These are phyloP conservation scores for Elephantulus edwardii DNA, from an alignment of 2,113 vertebrate species.

Conservation along the genomic window DNA sequence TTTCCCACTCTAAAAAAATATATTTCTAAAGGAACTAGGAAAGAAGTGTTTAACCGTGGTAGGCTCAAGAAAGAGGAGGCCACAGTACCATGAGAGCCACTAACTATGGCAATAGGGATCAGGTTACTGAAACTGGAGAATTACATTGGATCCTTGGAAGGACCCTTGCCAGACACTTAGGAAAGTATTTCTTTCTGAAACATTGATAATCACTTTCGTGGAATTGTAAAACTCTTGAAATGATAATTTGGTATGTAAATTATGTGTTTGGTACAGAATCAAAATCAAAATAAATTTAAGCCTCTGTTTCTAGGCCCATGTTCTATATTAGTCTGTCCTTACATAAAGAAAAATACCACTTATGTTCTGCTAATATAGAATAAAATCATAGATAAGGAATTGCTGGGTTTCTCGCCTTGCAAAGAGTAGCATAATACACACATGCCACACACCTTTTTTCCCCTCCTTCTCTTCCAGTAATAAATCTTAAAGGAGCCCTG, in stretches of 20 bases:
- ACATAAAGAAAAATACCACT: not conserved
- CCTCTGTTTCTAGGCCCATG: slow-evolving; percentile 30
- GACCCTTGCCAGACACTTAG: not conserved
- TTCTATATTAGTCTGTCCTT: not conserved
- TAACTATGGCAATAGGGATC: not conserved
- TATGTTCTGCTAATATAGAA: slow-evolving; percentile 9
- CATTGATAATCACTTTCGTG: slow-evolving; percentile 14
- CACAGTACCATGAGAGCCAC: not conserved
- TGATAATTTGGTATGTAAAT: slow-evolving; percentile 1
- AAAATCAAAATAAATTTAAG: slow-evolving; percentile 24
- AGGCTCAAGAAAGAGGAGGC: not conserved
- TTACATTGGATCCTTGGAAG: not conserved
- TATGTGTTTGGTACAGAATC: slow-evolving; percentile 3
- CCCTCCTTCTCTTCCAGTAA: not conserved
- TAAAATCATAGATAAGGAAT: slow-evolving; percentile 33
- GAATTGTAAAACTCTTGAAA: slow-evolving; percentile 35
- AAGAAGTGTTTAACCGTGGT: not conserved
- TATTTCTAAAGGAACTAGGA: slow-evolving; percentile 15
- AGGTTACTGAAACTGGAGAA: not conserved
- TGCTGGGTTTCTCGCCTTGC: not conserved
- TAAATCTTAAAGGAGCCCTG: not conserved
- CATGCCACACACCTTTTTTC: not conserved
- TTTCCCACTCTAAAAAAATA: slow-evolving; percentile 15
- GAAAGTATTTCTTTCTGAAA: slow-evolving; percentile 32
- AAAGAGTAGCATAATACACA: not conserved